Base-by-base conservation (phyloP, 2,888 invertebrate genomes). In the Micropterix aruncella region DNA sequence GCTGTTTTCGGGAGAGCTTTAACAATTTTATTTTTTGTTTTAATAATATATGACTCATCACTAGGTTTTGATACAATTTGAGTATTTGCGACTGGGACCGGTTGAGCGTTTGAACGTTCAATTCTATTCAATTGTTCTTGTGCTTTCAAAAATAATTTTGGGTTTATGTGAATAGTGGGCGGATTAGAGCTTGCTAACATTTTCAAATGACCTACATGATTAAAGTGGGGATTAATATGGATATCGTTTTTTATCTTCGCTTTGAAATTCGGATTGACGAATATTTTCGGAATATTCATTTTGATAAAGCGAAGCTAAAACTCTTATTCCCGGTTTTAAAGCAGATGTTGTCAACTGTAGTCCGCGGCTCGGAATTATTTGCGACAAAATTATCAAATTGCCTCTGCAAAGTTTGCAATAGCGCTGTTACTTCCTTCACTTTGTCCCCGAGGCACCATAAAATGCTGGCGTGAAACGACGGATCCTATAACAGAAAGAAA, bases 391-490 rank as follows among this genome's bases (percentile, higher is more conserved):
- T 27, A 12, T 27, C 27, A 5, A 27, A 27, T 7, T 12, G 27
- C 7, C 57, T 49, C 56, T 75, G 74, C n/a, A 84, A 57, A 27
- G 63, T 53, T 1, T 72, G 62, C 47, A 80, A 55, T 48, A 72
- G 56, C 19, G 56, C 50, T 42, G 59, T 62, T 9, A 84, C 55
- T 47, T 69, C 57, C 16, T 63, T 55, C 52, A 72, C 70, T 51
- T 74, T 65, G 60, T 89, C 76, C 1, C 87, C 88, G 44, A 79
- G 65, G 47, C 79, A 74, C 89, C 91, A 93, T 9, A 82, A 67
- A 51, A 92, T 67, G 58, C 92, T 92, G 54, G 87, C 74, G 57
- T 93, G 93, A 64, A 85, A 88, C 2, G 85, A 85, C 16, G 87
- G 82, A 57, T 85, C 73, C 89, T 90, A 60, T 52, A 74, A 73